Base-by-base conservation (phyloP, 53 echinoderm and acorn worm species). In the Echinometra lucunter region DNA sequence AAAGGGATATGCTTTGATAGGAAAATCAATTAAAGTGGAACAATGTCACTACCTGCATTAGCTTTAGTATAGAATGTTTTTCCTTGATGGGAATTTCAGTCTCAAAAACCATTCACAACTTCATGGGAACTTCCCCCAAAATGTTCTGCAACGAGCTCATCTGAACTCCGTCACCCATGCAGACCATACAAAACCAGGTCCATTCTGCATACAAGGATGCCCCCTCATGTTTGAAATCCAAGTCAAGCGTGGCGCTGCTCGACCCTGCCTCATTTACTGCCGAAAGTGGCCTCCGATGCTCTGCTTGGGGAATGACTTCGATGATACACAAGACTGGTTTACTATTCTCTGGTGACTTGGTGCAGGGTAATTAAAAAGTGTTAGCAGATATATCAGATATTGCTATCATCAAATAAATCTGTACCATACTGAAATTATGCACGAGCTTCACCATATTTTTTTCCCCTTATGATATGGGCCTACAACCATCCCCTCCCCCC, bases 341-440 rank as follows among this genome's bases (percentile, higher is more conserved):
- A 53, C 30, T 30, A 56, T 88, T 88, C 88, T 56, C 30, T 0
- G 30, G 57, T 3, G 55, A 35, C 88, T 88, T 56, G 55, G 56
- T 88, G 57, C 53, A 7, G 88, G 35, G 88, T 88, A 88, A 88
- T 88, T 88, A 88, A 88, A 88, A 88, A 88, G 88, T 88, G 88
- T 88, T 53, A 88, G 88, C 88, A 88, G 88, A 88, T 88, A 57
- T 53, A 88, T 88, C 35, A 57, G 28, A 35, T 19, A 30, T 38
- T 78, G 18, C 78, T 18, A 88, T 88, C 88, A 32, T 88, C 88
- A 88, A 88, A 34, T 88, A 88, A 88, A 32, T 44, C 8, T 30
- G 35, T 28, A 37, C 82, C 40, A 11, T 25, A 85, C 27, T 10
- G 0, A 3, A 45, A 25, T 18, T 85, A 19, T 85, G 49, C 45